Evolutionary conservation across 1,140 invertebrate genomes (phyloP), one percentile per base, ranked within the genome.

Genomic region (Epicauta chinensis): DNA sequence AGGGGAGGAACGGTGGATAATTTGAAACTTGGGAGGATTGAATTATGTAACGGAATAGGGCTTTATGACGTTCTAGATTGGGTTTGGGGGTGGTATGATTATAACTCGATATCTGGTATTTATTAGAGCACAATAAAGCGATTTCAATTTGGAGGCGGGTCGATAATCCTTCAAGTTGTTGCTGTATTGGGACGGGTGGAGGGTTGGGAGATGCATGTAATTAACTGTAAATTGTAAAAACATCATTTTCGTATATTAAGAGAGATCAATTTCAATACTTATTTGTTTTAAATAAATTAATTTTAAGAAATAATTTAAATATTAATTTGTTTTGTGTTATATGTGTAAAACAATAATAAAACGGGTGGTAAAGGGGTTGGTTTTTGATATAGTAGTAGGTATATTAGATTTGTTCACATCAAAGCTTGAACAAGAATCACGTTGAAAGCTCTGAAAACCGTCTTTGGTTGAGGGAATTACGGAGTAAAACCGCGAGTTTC

Each of bases 371-470:
- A 1, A 7, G 23, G 23, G 23, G 23, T 23, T 23, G 23, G 23
- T 50, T 58, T 53, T 50, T 51, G 47, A 40, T 53, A 49, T 53
- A 55, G 59, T 60, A 58, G 49, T 49, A 41, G 48, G 51, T 58
- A 53, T 58, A 61, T 61, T 58, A 61, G 58, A 61, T 61, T 61
- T 58, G 50, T 46, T 61, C 41, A 61, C 56, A 58, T 61, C 52
- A 61, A 61, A 61, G 59, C 56, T 51, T 36, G 31, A 50, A 49
- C 56, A 61, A 61, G 59, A 58, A 61, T 61, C 56, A 51, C 53
- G 45, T 35, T 61, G 53, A 61, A 61, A 61, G 59, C 59, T 49
- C 50, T 61, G 50, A 61, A 58, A 59, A 56, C 53, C 59, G 47
- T 55, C 56, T 59, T 47, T 51, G 12, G 12, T n/a, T 30, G 56